Percentiles rank a stretch among this genome's conserved stretches.
Conservation (phyloP, 2,888 invertebrate genomes). For the Leucoptera coffeella region DNA sequence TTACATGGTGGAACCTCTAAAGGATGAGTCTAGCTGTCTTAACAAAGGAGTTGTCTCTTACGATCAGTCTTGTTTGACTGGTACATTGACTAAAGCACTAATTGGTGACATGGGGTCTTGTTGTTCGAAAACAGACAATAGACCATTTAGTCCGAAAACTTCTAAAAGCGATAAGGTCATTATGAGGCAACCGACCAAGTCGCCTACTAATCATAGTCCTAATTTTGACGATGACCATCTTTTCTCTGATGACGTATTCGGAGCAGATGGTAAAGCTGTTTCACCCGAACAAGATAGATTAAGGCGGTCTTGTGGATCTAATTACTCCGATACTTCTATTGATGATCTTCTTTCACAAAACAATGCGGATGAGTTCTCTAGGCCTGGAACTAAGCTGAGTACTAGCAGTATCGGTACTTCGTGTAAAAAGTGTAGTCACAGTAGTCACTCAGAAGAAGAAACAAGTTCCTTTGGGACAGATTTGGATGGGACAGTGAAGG, state of each 20-base stretch:
- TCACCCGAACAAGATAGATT: conserved; percentile 52
- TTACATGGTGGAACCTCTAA: conserved; percentile 46
- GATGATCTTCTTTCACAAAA: conserved; percentile 57
- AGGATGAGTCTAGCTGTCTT: conserved; percentile 28
- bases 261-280: conserved; percentile 53
- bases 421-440: conserved; percentile 61
- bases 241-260: conserved; percentile 56
- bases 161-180: conserved; percentile 49
- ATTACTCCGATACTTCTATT: conserved; percentile 59
- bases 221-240: conserved; percentile 55
- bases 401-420: conserved; percentile 43
- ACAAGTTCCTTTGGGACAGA: conserved; percentile 73
- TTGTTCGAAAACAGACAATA: conserved; percentile 33
- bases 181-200: conserved; percentile 55
- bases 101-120: conserved; percentile 40
- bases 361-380: conserved; percentile 51
- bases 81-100: conserved; percentile 38
- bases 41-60: conserved; percentile 40
- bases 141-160: conserved; percentile 25
- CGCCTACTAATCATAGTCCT: conserved; percentile 55
- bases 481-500: conserved; percentile 74
- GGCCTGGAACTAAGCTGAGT: conserved; percentile 40
- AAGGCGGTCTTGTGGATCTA: conserved; percentile 40
- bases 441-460: conserved; percentile 69
- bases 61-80: conserved; percentile 40